Evolutionary conservation across 2,888 invertebrate species (phyloP), one percentile per base, ranked within the genome.

Genomic region (Parelbella ahira): DNA sequence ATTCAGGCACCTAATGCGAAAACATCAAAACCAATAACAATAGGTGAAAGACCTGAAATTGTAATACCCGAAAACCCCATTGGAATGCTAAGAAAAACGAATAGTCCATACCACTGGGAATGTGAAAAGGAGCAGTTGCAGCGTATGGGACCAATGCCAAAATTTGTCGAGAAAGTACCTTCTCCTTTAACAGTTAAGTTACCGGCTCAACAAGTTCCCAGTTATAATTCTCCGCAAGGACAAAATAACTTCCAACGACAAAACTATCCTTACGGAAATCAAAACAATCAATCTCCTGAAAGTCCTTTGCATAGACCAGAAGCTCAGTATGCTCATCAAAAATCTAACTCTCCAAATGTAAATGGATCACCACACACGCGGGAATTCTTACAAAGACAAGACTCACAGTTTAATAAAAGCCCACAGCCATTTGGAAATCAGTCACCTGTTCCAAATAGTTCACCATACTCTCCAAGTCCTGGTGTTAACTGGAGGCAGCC

Each of bases 61-160:
- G 93, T 93, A 9, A 93, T 93, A 32, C 93, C 93, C 3, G 88
- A 91, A 48, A 93, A 93, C 65, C 93, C 93, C 0, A 93, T 93
- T 71, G 90, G 91, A 12, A 84, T 90, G 77, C 68, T 93, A 48
- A 88, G 91, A 51, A 92, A 92, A 81, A 92, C 93, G 1, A 90
- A 91, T 47, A 91, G 92, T 44, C 92, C 93, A 0, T 90, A 90
- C 50, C 90, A 90, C 50, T 90, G 90, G 88, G 90, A 90, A 61
- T 75, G 80, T 24, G 91, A 91, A 63, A 88, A 90, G 61, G 84
- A 89, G 46, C 89, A 91, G 39, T 66, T 82, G 56, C 86, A 89
- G 47, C 74, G 80, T 43, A 74, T 89, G 57, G 91, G 86, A 3
- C 60, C 66, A 7, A 68, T 82, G 8, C 88, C 88, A 1, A 88